Percentiles rank a stretch among this genome's conserved stretches.
Evolutionary conservation across 1,140 invertebrate species (phyloP).

Genomic region (Amyelois transitella): DNA sequence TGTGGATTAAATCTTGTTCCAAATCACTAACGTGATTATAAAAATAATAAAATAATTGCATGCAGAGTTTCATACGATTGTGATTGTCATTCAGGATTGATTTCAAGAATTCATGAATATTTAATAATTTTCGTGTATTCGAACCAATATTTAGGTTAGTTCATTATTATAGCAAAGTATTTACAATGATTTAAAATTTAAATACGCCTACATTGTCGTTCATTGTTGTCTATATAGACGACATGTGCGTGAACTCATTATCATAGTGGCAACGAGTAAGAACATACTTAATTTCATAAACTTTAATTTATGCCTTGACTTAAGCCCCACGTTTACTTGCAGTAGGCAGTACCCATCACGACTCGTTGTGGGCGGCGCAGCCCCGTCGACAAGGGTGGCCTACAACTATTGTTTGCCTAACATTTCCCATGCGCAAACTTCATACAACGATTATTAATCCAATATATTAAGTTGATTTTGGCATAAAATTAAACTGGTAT

Average conservation of each 20-base stretch:
- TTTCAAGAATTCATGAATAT: no score
- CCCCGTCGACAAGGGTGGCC: slow-evolving; percentile 50
- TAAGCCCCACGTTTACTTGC: slow-evolving; percentile 8
- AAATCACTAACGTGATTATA: no score
- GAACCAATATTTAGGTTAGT: no score
- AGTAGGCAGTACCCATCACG: slow-evolving; percentile 56
- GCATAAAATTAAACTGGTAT: no score
- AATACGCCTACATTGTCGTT: not conserved
- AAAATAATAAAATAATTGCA: no score
- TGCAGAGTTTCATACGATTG: no score
- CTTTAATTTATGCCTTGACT: not conserved
- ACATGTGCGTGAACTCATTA: not conserved
- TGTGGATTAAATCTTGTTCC: no score
- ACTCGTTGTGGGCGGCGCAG: slow-evolving; percentile 41
- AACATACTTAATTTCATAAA: not conserved
- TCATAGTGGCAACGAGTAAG: not conserved
- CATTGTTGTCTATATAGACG: not conserved
- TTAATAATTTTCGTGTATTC: no score
- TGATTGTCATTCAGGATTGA: no score
- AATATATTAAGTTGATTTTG: slow-evolving; percentile 11
- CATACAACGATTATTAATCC: slow-evolving; percentile 26
- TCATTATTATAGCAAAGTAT: no score
- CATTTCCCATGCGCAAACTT: slow-evolving; percentile 42
- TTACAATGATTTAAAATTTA: not conserved
- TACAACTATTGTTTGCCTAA: slow-evolving; percentile 57